Base-by-base conservation (phyloP, 2,797 vertebrate species). In the Diglossa cyanea region DNA sequence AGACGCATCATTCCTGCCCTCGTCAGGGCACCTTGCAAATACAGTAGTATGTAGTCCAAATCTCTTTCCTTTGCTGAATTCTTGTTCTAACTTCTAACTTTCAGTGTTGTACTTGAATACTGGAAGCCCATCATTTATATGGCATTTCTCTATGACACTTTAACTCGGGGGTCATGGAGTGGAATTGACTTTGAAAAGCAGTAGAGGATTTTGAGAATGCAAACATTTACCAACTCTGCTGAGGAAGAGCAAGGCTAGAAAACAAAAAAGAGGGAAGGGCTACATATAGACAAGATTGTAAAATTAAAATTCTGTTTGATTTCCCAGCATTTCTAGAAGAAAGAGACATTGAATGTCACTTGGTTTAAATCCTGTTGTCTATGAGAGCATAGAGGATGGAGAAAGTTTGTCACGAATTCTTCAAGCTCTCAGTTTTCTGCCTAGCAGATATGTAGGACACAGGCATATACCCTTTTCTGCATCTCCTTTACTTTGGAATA, bases 91-190 rank as follows among this genome's bases (percentile, higher is more conserved):
- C 3, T 93, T 94, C 86, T 45, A 93, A 71, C 30, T 86, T 92
- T 39, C 17, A 30, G 2, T 57, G 77, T 33, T 30, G 10, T 50
- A 61, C 17, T 74, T 74, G 77, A 89, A 25, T 51, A 47, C 35
- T 72, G 65, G 24, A 94, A 88, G 3, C 3, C 39, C 35, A 48
- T 48, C 4, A 90, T 92, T 87, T 89, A 73, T 72, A 85, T 44
- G 28, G n/a, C 24, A 88, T 86, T 96, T 89, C 50, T 94, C n/a
- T 70, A 25, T 55, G 80, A 74, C 45, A 81, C 35, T 90, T 95
- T 97, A 92, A 94, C 97, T 94, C 96, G 74, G 55, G 47, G 8
- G 80, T 91, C 92, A 81, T 47, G 78, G 37, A 92, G 37, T 67
- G 33, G 88, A 94, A 95, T 68, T 83, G 55, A 86, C 82, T 94